A percentile compares a stretch with the other conserved stretches of the same genome.
Conservation (phyloP, 2,888 invertebrate species). For the Pinctada fucata region DNA sequence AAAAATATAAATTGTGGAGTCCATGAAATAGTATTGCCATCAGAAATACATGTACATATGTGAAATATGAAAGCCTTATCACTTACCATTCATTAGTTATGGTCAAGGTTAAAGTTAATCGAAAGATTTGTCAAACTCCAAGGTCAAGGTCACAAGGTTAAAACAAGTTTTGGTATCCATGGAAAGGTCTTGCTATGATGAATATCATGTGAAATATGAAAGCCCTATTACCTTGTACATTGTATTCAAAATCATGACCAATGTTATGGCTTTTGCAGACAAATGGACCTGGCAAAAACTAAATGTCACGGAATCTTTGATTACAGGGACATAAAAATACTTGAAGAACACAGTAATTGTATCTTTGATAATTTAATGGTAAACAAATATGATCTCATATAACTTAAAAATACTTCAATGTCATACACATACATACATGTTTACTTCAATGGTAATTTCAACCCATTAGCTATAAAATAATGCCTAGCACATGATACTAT, state of each 20-base stretch:
- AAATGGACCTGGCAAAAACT: neutral
- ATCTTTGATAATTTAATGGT: too few species aligned
- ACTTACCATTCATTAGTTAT: neutral
- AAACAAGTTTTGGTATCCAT: neutral
- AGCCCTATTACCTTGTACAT: neutral
- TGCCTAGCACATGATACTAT: too few species aligned
- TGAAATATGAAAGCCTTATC: neutral
- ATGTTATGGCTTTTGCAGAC: too few species aligned
- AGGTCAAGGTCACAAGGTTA: constrained; percentile 1
- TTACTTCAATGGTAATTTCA: too few species aligned
- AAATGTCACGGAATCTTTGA: neutral
- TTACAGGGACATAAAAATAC: neutral
- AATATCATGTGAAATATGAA: neutral
- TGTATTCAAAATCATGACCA: too few species aligned
- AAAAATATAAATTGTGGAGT: neutral
- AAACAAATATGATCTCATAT: too few species aligned
- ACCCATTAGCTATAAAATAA: too few species aligned
- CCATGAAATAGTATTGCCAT: neutral
- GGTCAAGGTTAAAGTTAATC: neutral
- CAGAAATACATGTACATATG: neutral
- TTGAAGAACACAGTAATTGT: neutral
- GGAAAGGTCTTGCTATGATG: neutral
- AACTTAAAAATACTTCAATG: too few species aligned
- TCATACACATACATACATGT: too few species aligned
- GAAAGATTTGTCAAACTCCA: neutral